phyloP scores from a whole-genome alignment of 2,888 invertebrate genomes.

The Lasioglossum marginatum region DNA sequence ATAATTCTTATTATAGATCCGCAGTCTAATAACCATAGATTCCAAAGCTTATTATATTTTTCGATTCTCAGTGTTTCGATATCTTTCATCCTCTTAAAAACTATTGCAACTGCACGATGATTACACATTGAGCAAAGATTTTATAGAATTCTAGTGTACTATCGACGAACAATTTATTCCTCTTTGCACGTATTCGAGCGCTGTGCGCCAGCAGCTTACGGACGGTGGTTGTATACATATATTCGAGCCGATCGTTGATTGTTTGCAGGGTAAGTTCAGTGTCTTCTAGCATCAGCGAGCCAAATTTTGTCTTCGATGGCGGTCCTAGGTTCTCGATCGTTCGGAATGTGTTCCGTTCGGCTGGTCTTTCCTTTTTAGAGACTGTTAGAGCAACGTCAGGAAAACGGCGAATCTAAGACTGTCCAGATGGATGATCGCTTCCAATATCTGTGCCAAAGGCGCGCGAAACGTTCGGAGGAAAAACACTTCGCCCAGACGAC shows the following conservation, averaged over 20 bases:
- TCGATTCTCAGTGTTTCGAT: neutral
- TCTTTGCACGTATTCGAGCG: neutral
- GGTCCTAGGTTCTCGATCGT: constrained; percentile 28
- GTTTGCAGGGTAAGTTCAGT: constrained; percentile 57
- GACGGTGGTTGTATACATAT: neutral
- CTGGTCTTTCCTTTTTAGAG: constrained; percentile 23
- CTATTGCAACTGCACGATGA: neutral
- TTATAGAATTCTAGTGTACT: neutral
- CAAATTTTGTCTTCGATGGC: constrained; percentile 1
- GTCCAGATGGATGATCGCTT: constrained; percentile 42
- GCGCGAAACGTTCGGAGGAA: constrained; percentile 27
- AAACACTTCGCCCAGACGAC: neutral
- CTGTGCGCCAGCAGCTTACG: neutral
- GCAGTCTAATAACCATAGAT: neutral
- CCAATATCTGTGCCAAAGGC: constrained; percentile 63
- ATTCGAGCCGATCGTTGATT: constrained; percentile 30
- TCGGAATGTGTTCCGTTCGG: constrained; percentile 12
- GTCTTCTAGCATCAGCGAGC: constrained; percentile 44
- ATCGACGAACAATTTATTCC: neutral
- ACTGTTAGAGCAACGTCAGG: neutral
- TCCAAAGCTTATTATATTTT: neutral
- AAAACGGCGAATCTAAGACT: constrained; percentile 3
- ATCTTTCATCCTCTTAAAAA: neutral
- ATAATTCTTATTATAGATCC: no score
- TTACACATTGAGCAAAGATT: neutral